Percentiles rank a stretch among this genome's conserved stretches.
phyloP scores from a whole-genome alignment of 2,113 vertebrate genomes.

The Argyrosomus japonicus region DNA sequence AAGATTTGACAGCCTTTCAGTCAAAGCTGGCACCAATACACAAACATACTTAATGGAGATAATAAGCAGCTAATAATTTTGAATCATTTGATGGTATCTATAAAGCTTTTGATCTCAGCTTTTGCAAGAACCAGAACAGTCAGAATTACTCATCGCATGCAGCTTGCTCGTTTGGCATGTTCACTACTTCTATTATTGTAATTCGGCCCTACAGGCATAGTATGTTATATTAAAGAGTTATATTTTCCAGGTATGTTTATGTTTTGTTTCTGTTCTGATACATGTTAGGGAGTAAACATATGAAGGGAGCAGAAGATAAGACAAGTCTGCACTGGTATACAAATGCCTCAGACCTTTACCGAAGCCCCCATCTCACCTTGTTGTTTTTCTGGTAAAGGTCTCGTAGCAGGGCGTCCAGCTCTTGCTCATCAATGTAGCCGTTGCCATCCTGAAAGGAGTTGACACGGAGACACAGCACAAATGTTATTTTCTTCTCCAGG shows the following conservation, averaged over 20 bases:
- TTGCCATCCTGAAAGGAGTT: conserved; percentile 88
- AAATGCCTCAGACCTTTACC: neutral
- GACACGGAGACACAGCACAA: conserved; percentile 9
- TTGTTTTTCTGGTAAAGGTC: conserved; percentile 96
- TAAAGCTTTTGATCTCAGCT: neutral
- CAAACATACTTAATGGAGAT: neutral
- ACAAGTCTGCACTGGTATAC: neutral
- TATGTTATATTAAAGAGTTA: neutral
- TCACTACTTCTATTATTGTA: conserved; percentile 5
- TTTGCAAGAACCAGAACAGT: neutral
- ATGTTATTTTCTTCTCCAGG: neutral
- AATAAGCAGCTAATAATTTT: neutral
- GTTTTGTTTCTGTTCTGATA: neutral
- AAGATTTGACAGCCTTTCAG: neutral
- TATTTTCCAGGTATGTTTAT: neutral
- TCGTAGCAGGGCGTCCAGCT: conserved; percentile 94
- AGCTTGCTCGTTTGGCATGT: neutral
- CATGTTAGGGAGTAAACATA: neutral
- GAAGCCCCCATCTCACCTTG: conserved; percentile 85
- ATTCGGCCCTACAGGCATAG: too few relatives aligned
- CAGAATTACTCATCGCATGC: neutral
- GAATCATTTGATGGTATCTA: neutral
- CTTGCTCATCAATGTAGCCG: conserved; percentile 96
- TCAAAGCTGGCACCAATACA: neutral
- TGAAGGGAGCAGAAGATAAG: neutral